Conservation (phyloP, 2,797 vertebrate species). For the Thalassophryne amazonica region DNA sequence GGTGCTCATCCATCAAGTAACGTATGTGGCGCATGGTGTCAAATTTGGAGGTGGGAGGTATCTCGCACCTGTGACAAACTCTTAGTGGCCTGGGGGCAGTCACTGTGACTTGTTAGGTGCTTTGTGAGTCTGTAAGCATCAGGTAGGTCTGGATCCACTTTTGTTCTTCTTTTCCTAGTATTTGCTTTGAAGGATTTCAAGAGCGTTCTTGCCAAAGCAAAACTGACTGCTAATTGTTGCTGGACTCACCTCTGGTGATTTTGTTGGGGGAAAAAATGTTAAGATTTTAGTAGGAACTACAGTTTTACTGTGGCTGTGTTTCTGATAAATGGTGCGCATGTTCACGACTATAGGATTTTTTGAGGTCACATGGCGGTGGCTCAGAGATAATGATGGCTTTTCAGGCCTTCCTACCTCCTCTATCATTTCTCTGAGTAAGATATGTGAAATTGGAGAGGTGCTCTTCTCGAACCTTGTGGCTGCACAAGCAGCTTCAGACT, state of each 20-base stretch:
- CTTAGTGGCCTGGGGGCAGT: conserved; percentile 38
- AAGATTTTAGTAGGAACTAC: conserved; percentile 61
- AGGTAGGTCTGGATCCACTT: conserved; percentile 8
- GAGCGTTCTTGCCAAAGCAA: conserved; percentile 7
- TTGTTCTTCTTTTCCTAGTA: conserved; percentile 3
- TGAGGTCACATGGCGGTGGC: neutral
- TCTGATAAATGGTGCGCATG: conserved; percentile 18
- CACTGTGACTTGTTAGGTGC: conserved; percentile 42
- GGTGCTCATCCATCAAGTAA: conserved; percentile 37
- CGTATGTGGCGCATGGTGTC: conserved; percentile 15
- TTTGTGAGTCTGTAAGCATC: conserved; percentile 19
- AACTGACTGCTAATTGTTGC: neutral
- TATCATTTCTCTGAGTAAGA: conserved; percentile 8
- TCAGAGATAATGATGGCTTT: conserved; percentile 1
- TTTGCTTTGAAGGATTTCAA: neutral
- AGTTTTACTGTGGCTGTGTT: conserved; percentile 16
- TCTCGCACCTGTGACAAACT: conserved; percentile 26
- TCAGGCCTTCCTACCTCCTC: conserved; percentile 1
- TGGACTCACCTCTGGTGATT: conserved; percentile 12
- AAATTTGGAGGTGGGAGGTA: conserved; percentile 17
- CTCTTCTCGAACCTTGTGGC: no score
- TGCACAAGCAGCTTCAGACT: no score
- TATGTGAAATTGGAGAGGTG: neutral
- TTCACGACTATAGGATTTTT: conserved; percentile 23
- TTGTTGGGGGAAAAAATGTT: conserved; percentile 71